phyloP scores from a whole-genome alignment of 2,113 vertebrate genomes.

The Passer domesticus region DNA sequence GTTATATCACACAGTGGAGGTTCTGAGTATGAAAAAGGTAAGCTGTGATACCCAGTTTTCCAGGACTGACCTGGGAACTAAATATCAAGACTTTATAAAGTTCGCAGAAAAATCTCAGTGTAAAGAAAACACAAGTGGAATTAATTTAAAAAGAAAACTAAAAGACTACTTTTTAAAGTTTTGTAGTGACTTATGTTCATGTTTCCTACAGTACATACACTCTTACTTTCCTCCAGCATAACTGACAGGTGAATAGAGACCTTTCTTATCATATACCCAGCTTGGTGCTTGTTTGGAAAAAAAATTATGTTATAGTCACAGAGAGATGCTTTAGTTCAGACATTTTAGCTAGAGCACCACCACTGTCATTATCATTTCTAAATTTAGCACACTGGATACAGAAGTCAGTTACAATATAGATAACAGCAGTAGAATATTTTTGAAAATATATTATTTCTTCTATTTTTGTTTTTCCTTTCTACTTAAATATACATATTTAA shows the following conservation, averaged over 20 bases:
- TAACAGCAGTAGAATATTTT: not conserved
- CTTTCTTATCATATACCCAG: not conserved
- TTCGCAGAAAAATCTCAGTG: not conserved
- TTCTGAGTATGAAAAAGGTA: conserved; percentile 43
- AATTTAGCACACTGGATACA: not conserved
- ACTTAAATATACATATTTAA: not conserved
- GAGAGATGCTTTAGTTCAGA: not conserved
- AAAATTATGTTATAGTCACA: not conserved
- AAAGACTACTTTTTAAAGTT: not conserved
- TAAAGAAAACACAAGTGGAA: not conserved
- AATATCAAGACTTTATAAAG: not conserved
- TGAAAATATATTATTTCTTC: not conserved
- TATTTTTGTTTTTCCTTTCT: not conserved
- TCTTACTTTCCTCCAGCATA: not conserved
- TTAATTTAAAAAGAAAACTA: not conserved
- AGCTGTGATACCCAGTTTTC: not conserved
- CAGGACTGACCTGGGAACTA: not conserved
- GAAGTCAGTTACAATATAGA: not conserved
- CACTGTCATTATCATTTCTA: not conserved
- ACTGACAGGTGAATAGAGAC: not conserved
- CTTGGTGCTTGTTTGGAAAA: not conserved
- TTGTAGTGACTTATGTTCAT: not conserved
- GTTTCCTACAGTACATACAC: not conserved
- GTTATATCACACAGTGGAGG: not conserved
- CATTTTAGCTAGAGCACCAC: not conserved